Evolutionary conservation across 2,113 vertebrate genomes (phyloP).

Genomic region (Daphoenositta chrysoptera): DNA sequence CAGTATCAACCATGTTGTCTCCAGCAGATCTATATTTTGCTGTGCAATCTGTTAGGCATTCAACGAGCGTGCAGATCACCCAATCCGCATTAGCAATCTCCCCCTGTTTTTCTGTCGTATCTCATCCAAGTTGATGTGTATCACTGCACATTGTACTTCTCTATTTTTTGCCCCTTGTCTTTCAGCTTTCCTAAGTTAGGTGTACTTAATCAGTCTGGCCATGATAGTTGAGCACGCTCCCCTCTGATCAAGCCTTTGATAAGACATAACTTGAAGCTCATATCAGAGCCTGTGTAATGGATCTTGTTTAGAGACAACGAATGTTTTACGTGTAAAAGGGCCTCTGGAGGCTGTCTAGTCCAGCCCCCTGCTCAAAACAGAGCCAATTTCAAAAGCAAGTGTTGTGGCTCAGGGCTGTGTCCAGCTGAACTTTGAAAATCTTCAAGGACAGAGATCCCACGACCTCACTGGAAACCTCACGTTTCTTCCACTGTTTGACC

Average conservation of each 20-base stretch:
- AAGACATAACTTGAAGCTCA: fast-evolving
- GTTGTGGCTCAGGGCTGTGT: background rate
- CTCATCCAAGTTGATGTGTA: background rate
- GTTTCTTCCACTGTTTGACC: background rate
- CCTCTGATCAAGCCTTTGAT: background rate
- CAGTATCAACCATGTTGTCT: background rate
- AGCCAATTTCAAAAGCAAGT: background rate
- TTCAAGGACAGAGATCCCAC: background rate
- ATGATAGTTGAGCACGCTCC: background rate
- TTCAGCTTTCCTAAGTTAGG: background rate
- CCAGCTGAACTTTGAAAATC: background rate
- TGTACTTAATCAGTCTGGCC: background rate
- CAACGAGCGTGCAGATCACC: fast-evolving
- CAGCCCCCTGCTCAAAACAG: background rate
- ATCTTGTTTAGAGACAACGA: background rate
- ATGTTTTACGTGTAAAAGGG: background rate
- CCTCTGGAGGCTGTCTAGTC: background rate
- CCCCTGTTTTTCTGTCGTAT: background rate
- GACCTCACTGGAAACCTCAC: background rate
- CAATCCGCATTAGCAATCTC: background rate
- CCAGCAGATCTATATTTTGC: background rate
- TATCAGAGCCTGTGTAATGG: background rate
- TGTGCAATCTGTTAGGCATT: background rate
- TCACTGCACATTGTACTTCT: background rate
- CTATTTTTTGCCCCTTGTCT: background rate